These are phyloP conservation scores for Acanthopagrus latus DNA, from an alignment of 2,797 vertebrate species.

Conservation along the genomic window DNA sequence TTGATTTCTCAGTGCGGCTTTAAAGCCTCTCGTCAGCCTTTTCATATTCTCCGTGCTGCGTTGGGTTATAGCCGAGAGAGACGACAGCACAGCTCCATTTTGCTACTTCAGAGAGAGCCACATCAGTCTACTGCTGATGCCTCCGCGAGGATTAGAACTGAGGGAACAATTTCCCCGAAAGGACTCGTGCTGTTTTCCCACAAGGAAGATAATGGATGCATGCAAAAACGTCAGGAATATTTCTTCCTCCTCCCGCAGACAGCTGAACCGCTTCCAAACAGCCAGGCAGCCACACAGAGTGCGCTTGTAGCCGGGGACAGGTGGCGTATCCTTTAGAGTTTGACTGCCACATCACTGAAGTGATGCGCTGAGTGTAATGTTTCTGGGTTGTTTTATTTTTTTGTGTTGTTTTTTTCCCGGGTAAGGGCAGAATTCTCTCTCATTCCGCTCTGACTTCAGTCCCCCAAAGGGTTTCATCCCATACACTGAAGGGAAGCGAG, in stretches of 20 bases:
- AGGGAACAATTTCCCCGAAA: slow-evolving; percentile 73
- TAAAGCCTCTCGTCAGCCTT: slow-evolving; percentile 52
- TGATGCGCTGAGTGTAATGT: slow-evolving; percentile 59
- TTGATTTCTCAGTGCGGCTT: slow-evolving; percentile 52
- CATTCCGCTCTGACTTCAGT: slow-evolving; percentile 54
- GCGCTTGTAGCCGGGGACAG: slow-evolving; percentile 65
- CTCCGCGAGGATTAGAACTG: slow-evolving; percentile 71
- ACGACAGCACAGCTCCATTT: slow-evolving; percentile 71
- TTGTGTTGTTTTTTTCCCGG: slow-evolving; percentile 11
- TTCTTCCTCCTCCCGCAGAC: slow-evolving; percentile 71
- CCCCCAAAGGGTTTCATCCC: slow-evolving; percentile 52
- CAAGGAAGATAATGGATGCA: slow-evolving; percentile 80
- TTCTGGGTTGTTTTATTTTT: neutral
- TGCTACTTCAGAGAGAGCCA: slow-evolving; percentile 67
- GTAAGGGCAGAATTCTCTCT: slow-evolving; percentile 42
- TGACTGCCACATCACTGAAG: slow-evolving; percentile 67
- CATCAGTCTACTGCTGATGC: slow-evolving; percentile 69
- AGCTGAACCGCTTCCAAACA: slow-evolving; percentile 50
- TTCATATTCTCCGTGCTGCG: slow-evolving; percentile 36
- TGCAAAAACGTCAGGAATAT: slow-evolving; percentile 75
- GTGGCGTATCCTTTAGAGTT: slow-evolving; percentile 62
- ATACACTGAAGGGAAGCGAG: slow-evolving; percentile 22
- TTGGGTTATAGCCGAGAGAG: slow-evolving; percentile 60
- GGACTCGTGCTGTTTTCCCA: slow-evolving; percentile 72
- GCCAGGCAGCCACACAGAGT: slow-evolving; percentile 57